Conservation (phyloP, 2,888 invertebrate species). For the Limnephilus auricula region DNA sequence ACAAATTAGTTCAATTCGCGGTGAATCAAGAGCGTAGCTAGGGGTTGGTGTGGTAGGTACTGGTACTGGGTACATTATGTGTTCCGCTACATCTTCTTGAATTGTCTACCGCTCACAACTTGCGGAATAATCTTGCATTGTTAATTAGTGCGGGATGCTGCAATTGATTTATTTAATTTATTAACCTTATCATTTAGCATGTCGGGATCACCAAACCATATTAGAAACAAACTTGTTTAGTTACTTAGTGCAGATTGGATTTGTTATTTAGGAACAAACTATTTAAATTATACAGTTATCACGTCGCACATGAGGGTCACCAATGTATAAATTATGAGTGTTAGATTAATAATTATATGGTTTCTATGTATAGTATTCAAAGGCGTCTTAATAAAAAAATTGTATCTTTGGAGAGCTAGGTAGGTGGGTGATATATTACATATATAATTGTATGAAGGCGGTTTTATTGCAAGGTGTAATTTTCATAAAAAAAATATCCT, state of each 20-base stretch:
- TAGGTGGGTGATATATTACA: too few species aligned
- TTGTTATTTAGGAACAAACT: neutral
- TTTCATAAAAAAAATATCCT: neutral
- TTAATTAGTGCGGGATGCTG: neutral
- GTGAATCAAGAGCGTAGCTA: conserved; percentile 54
- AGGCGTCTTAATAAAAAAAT: too few species aligned
- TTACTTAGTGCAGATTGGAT: neutral
- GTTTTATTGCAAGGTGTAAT: neutral
- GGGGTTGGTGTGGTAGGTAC: neutral
- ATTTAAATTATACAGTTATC: too few species aligned
- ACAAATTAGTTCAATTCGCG: conserved; percentile 64
- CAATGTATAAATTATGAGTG: too few species aligned
- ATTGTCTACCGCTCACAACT: conserved; percentile 47
- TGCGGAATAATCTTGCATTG: conserved; percentile 22
- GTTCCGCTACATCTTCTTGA: conserved; percentile 41
- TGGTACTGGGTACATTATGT: neutral
- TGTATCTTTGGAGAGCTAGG: too few species aligned
- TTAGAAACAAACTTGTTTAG: neutral
- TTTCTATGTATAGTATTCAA: too few species aligned
- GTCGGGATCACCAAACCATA: too few species aligned
- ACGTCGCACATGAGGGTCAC: too few species aligned
- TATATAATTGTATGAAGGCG: too few species aligned
- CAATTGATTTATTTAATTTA: neutral
- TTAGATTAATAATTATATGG: too few species aligned
- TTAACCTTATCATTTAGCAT: too few species aligned